Evolutionary conservation across 1,140 invertebrate species (phyloP).

Genomic region (Micrasema minimum): DNA sequence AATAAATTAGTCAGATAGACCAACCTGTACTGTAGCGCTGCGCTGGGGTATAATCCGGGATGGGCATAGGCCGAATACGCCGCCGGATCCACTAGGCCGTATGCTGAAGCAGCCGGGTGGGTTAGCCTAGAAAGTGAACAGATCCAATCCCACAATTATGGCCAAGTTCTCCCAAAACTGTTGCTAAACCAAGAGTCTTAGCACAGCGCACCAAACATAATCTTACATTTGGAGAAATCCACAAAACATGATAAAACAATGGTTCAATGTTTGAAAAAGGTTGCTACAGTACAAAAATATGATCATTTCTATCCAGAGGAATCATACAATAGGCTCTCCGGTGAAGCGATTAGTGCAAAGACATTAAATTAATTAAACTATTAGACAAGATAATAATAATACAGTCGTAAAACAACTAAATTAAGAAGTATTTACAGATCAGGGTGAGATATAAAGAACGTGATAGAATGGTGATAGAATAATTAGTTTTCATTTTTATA

Average conservation of each 20-base stretch:
- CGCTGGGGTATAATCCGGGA: constrained; percentile 63
- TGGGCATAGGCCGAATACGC: constrained; percentile 64
- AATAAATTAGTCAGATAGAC: constrained; percentile 13
- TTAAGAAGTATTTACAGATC: too few relatives aligned
- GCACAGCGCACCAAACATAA: not conserved
- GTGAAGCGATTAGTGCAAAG: too few relatives aligned
- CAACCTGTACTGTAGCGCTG: constrained; percentile 65
- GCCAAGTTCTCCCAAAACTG: not conserved
- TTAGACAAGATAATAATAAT: too few relatives aligned
- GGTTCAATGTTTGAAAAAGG: not conserved
- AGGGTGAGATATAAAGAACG: too few relatives aligned
- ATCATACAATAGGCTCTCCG: too few relatives aligned
- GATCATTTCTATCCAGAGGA: too few relatives aligned
- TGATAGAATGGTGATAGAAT: too few relatives aligned
- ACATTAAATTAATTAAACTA: too few relatives aligned
- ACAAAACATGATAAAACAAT: not conserved
- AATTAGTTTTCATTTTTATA: too few relatives aligned
- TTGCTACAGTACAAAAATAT: too few relatives aligned
- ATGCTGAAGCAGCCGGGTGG: constrained; percentile 50
- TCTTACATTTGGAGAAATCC: not conserved
- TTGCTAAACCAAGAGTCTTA: not conserved
- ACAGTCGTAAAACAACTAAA: too few relatives aligned
- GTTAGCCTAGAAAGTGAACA: constrained; percentile 45
- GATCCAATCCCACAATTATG: constrained; percentile 10
- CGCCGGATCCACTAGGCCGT: constrained; percentile 59